Evolutionary conservation across 2,113 vertebrate species (phyloP), one percentile per base, ranked within the genome.

Genomic region (Myiozetetes cayanensis): DNA sequence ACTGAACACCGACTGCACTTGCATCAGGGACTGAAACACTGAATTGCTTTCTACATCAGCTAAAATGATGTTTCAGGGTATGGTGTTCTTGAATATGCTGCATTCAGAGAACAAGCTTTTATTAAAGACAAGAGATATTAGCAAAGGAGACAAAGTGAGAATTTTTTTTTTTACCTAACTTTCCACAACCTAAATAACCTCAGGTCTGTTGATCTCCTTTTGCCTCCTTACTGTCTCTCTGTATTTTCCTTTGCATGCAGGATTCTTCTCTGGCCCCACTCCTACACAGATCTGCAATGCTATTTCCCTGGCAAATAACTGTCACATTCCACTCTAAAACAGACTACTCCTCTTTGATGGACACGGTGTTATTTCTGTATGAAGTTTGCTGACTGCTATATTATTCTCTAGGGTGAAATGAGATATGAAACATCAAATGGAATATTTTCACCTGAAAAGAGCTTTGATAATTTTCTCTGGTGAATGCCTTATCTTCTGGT

Each of bases 361-460:
- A 46, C 72, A 87, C 1, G 0, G 1, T 39, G 72, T 6, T 88
- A 46, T 62, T 83, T 76, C 53, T 2, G 3, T 65, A 66, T 1
- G 0, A 84, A 89, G 21, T 74, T 46, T 89, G 21, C 50, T 74
- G 35, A 25, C 46, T 90, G 17, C 22, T 83, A 5, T 50, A 66
- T 58, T 68, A 90, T 43, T 67, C 72, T 86, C 50, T 41, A 71
- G 59, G 37, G 50, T 59, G 39, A 94, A 90, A 90, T 67, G 17
- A 89, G 33, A 85, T n/a, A 52, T 24, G 49, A 77, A 91, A 72
- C 9, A 74, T 63, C 59, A 88, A 92, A 88, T 27, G 37, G 55
- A 83, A 84, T 81, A 90, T 77, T 80, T 92, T 56, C 76, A 78
- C 55, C 28, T 59, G 79, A 77, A 93, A 89, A 90, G 16, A 85